A percentile compares a stretch with the other conserved stretches of the same genome.
These are phyloP conservation scores for Drosophila pseudotakahashii DNA, from an alignment of 2,888 invertebrate genomes.

Conservation along the genomic window DNA sequence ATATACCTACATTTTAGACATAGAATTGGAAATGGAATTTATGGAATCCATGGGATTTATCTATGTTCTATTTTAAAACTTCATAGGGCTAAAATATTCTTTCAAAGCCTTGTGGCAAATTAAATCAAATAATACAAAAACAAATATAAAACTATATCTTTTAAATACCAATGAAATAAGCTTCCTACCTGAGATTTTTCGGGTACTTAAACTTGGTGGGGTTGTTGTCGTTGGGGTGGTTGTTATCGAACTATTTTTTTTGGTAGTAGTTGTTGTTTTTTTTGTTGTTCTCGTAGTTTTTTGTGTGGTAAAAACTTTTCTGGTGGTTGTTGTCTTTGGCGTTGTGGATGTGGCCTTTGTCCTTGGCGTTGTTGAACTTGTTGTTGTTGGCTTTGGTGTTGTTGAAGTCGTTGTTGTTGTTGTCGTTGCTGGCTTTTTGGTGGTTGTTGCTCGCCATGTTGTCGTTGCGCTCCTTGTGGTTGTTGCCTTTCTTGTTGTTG, in stretches of 20 bases:
- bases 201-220: not conserved
- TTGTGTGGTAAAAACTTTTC: not conserved
- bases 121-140: no score
- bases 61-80: no score
- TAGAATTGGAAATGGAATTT: no score
- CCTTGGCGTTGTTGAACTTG: constrained; percentile 6
- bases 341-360: no score
- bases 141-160: no score
- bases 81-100: no score
- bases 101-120: no score
- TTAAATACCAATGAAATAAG: not conserved
- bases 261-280: constrained; percentile 17
- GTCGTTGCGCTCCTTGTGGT: not conserved
- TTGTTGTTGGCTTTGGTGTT: constrained; percentile 19
- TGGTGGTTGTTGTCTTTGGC: not conserved
- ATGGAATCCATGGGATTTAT: no score
- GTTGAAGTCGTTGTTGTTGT: constrained; percentile 15
- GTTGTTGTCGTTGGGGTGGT: not conserved
- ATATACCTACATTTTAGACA: no score
- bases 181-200: constrained; percentile 5
- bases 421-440: not conserved
- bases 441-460: not conserved
- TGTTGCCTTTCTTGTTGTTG: not conserved
- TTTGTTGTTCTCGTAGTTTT: not conserved
- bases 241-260: not conserved